A percentile compares a stretch with the other conserved stretches of the same genome.
These are phyloP conservation scores for Tryphoninae sp. DNA, from an alignment of 2,888 invertebrate species.

Conservation along the genomic window DNA sequence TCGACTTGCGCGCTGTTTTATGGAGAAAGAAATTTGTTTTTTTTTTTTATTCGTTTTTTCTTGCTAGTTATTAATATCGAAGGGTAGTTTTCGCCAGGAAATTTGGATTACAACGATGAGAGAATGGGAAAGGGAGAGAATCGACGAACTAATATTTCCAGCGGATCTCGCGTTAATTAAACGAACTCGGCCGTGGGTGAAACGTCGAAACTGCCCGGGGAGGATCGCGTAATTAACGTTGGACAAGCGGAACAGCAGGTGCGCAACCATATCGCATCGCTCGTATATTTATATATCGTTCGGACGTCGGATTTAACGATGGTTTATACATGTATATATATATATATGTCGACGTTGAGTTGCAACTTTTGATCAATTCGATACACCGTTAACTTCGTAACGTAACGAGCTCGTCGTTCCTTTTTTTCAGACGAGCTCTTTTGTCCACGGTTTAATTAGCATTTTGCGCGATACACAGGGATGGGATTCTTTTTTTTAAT, in stretches of 20 bases:
- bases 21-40: background rate
- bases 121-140: background rate
- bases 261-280: background rate
- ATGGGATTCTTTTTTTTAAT: background rate
- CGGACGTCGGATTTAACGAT: constrained; percentile 36
- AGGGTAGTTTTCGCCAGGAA: background rate
- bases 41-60: background rate
- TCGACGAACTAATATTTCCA: constrained; percentile 36
- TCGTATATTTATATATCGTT: background rate
- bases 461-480: background rate
- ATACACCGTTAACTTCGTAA: constrained; percentile 45
- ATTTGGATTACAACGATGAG: background rate
- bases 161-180: constrained; percentile 49
- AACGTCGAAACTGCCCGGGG: constrained; percentile 2
- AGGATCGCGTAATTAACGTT: constrained; percentile 51
- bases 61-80: background rate
- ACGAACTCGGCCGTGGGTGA: constrained; percentile 33
- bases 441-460: constrained; percentile 11
- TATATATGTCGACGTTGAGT: constrained; percentile 11
- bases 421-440: constrained; percentile 10
- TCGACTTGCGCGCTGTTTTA: background rate
- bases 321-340: constrained; percentile 4
- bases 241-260: constrained; percentile 34
- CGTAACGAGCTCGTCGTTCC: constrained; percentile 43
- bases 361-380: constrained; percentile 47